Evolutionary conservation across 2,797 vertebrate species (phyloP), one percentile per base, ranked within the genome.

Genomic region (Gymnopithys bicolor): DNA sequence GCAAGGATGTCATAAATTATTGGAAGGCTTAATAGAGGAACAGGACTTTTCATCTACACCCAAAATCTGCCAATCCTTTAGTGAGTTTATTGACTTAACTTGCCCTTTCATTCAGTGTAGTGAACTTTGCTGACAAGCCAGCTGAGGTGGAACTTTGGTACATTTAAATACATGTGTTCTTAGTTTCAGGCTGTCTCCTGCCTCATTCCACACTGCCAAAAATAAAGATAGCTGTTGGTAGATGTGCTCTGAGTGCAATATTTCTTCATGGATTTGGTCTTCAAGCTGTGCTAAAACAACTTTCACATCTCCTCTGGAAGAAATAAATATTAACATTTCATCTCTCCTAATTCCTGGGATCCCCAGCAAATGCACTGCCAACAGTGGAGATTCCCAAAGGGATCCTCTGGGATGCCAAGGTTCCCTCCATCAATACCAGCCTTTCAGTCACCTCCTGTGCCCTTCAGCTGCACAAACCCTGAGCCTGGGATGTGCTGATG

Each of bases 111-210:
- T 62, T 68, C 28, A 45, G 28, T 0, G 15, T 5, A 45, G 30
- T 1, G 3, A 43, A 82, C 5, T 91, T 43, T 89, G 78, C 48
- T 66, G 78, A 74, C 23, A 33, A 14, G 45, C 79, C 70, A 66
- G 5, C 28, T 77, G 28, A 32, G 33, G 43, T n/a, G 7, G 56
- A 74, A 64, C 17, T 67, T 45, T 24, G 22, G 7, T 33, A 9
- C 13, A 0, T 75, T 79, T 56, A 74, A 80, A 70, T 49, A 28
- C 7, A 58, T 0, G 0, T 2, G 1, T 58, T 52, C 43, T n/a
- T 46, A 28, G 32, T 63, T 80, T n/a, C 56, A 75, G 74, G 32
- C 30, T 46, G 35, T 25, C 27, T 59, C 49, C 18, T 23, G 30
- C 8, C 4, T 93, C 39, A 49, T 63, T 53, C 7, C 49, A 46